Conservation (phyloP, 1,140 invertebrate genomes). For the Apocrypta bakeri region DNA sequence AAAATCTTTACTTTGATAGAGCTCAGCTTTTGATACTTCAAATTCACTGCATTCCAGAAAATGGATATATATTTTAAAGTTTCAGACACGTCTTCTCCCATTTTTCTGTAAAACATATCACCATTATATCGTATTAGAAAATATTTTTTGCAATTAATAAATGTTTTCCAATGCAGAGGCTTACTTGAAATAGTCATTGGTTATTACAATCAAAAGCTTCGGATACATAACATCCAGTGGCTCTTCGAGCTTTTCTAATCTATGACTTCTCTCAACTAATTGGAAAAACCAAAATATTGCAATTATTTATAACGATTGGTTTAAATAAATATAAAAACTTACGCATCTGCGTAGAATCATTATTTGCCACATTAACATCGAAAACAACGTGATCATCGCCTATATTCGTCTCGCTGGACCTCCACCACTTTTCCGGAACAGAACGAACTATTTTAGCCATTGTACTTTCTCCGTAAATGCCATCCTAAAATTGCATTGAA, state of each 20-base stretch:
- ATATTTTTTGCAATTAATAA: not conserved
- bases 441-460: not conserved
- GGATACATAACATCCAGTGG: constrained; percentile 15
- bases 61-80: not conserved
- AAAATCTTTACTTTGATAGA: constrained; percentile 3
- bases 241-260: not conserved
- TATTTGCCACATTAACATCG: not conserved
- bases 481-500: constrained; percentile 6
- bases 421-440: constrained; percentile 17
- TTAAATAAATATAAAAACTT: too few species aligned
- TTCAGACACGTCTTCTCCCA: constrained; percentile 7
- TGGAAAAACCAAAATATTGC: too few species aligned
- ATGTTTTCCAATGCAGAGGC: not conserved
- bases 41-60: constrained; percentile 19
- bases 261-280: not conserved
- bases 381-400: not conserved
- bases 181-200: constrained; percentile 8
- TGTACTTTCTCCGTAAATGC: constrained; percentile 13
- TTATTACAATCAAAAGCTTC: constrained; percentile 4
- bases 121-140: not conserved
- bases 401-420: not conserved
- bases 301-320: too few species aligned
- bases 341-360: not conserved
- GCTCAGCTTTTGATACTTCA: not conserved
- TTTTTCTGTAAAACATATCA: not conserved